A percentile compares a stretch with the other conserved stretches of the same genome.
These are phyloP conservation scores for Lochmaea crataegi DNA, from an alignment of 2,888 invertebrate species.

Conservation along the genomic window DNA sequence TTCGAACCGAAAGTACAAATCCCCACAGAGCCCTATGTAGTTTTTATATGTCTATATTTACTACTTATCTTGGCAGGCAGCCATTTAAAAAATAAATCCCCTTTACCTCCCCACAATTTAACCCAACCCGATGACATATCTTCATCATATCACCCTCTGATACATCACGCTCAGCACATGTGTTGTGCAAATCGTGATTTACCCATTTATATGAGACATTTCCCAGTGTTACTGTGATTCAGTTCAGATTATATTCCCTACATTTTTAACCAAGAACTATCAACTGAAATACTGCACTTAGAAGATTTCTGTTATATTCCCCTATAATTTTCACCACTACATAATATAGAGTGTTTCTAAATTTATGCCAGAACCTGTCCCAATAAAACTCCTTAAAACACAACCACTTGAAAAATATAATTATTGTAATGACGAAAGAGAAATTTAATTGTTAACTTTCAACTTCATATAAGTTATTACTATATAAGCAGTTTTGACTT, in stretches of 20 bases:
- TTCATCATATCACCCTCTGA: conserved; percentile 51
- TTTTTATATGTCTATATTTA: conserved; percentile 54
- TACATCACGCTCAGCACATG: conserved; percentile 36
- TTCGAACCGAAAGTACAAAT: conserved; percentile 60
- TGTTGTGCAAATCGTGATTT: conserved; percentile 46
- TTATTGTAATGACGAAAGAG: too few relatives aligned
- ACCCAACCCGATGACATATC: conserved; percentile 52
- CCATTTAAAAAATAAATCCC: conserved; percentile 21
- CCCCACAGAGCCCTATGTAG: conserved; percentile 53
- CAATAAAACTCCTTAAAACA: too few relatives aligned
- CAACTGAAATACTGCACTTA: background rate
- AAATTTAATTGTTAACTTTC: too few relatives aligned
- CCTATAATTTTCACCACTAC: background rate
- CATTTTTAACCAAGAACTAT: conserved; percentile 19
- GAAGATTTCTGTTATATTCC: background rate
- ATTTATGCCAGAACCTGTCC: background rate
- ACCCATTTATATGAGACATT: conserved; percentile 53
- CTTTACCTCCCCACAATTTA: conserved; percentile 14
- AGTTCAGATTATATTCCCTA: conserved; percentile 48
- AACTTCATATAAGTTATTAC: too few relatives aligned
- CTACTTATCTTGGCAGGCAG: conserved; percentile 41
- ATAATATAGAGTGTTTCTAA: background rate
- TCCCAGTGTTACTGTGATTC: conserved; percentile 59
- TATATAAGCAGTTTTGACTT: too few relatives aligned
- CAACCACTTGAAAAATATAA: too few relatives aligned